Evolutionary conservation across 2,888 invertebrate genomes (phyloP), one percentile per base, ranked within the genome.

Genomic region (Scaptodrosophila latifasciaeformis): DNA sequence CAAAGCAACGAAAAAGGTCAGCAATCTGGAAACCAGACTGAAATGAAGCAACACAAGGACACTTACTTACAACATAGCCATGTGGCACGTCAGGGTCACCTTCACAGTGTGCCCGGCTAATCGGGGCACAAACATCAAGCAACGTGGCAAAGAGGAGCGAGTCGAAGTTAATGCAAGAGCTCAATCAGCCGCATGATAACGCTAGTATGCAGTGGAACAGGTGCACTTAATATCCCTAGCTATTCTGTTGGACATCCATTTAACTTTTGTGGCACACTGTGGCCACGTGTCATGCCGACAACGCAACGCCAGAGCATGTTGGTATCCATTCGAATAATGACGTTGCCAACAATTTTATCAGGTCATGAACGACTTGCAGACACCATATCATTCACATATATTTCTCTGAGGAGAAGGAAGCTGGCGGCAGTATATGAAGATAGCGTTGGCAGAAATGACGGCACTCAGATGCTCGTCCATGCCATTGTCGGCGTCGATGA

Each of bases 161-260:
- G 17, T 17, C 2, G 12, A 12, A 9, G 30, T 9, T 10, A 12
- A 1, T 57, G 64, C 61, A 66, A 60, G 56, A 76, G 64, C 61
- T 62, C 72, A 72, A 72, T 77, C 72, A 70, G 59, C 54, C 59
- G 70, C 48, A 57, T 49, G 68, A 52, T 59, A 43, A 54, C 49
- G 53, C 54, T 57, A 54, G n/a, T n/a, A n/a, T n/a, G n/a, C n/a
- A n/a, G n/a, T n/a, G 35, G 46, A 49, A 45, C 44, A n/a, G 43
- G 21, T 27, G 51, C 59, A 53, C 31, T 31, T 31, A 7, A 31
- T 10, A 7, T 5, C 10, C 9, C 12, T 31, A 10, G 9, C n/a
- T 31, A 27, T 9, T 27, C 27, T 27, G 27, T 27, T 6, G 5
- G 9, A 9, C 27, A 27, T 9, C 27, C 27, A 27, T 27, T 6